Evolutionary conservation across 2,797 vertebrate species (phyloP), one percentile per base, ranked within the genome.

Genomic region (Capromys pilorides): DNA sequence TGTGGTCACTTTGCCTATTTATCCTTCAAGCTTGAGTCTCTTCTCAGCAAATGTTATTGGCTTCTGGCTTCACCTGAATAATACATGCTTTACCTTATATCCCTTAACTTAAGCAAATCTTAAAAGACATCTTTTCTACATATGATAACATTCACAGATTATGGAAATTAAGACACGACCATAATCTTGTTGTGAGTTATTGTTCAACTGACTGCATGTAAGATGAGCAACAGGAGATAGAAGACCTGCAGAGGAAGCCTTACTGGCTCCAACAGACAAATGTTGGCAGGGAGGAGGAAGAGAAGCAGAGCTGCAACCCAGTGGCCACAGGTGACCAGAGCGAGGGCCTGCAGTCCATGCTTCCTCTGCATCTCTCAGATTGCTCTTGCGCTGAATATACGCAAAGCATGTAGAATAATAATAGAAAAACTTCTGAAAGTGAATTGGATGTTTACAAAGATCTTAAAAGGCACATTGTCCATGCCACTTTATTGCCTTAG

Each of bases 401-500:
- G 41, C 80, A 80, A 54, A 69, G 2, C 77, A 75, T 9, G 22
- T 62, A 83, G 78, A 49, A 73, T 75, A 92, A 75, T 61, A 39
- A 73, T 12, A 66, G 1, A 33, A 51, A 19, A 51, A 7, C 31
- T 62, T 57, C 45, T 91, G 78, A 71, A 82, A 86, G 8, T 77
- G 31, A 96, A 86, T 69, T 61, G 22, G 84, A 88, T 69, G 64
- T 79, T 94, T 64, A 90, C 0, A 39, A n/a, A 45, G 80, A 82
- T 66, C 36, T 41, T 94, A 39, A 61, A 67, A 94, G 90, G 78
- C 78, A 31, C 61, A 41, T 41, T 59, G 64, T 71, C 36, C 14
- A 2, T 77, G n/a, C 19, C 36, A 57, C 80, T 80, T 87, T 91
- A 66, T 67, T 96, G 64, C 80, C 62, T 95, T 81, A 49, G 71